Evolutionary conservation across 2,113 vertebrate species (phyloP).

Genomic region (Percopsis transmontana): DNA sequence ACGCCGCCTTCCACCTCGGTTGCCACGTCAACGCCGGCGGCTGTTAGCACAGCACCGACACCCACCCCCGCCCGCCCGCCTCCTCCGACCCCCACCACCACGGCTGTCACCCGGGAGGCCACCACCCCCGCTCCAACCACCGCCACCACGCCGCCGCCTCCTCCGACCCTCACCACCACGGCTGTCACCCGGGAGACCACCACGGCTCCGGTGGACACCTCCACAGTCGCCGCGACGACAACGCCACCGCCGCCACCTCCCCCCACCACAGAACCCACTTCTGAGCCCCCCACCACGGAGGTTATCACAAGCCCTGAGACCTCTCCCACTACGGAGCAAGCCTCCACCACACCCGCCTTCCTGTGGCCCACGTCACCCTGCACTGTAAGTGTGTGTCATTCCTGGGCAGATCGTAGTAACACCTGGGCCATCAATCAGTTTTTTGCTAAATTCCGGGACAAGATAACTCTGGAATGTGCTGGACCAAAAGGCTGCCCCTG

Average conservation of each 20-base stretch:
- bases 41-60: not conserved
- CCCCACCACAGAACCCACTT: conserved; percentile 42
- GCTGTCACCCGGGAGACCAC: conserved; percentile 25
- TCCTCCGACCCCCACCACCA: conserved; percentile 25
- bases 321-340: conserved; percentile 46
- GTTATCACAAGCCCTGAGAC: conserved; percentile 46
- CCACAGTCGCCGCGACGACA: conserved; percentile 40
- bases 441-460: conserved; percentile 3
- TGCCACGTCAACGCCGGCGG: not conserved
- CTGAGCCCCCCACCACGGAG: conserved; percentile 49
- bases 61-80: conserved; percentile 4
- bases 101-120: conserved; percentile 11
- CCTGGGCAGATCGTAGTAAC: not conserved
- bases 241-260: conserved; percentile 22
- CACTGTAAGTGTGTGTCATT: conserved; percentile 69
- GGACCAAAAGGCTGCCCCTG: not conserved
- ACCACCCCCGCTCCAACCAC: conserved; percentile 19
- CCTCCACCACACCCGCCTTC: conserved; percentile 62
- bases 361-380: conserved; percentile 72
- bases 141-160: conserved; percentile 27
- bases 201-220: conserved; percentile 30
- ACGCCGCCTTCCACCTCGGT: conserved; percentile 15
- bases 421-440: conserved; percentile 5
- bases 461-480: conserved; percentile 27
- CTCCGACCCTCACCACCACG: conserved; percentile 17